Evolutionary conservation across 2,888 invertebrate species (phyloP), one percentile per base, ranked within the genome.

Genomic region (Tetramorium bicarinatum): DNA sequence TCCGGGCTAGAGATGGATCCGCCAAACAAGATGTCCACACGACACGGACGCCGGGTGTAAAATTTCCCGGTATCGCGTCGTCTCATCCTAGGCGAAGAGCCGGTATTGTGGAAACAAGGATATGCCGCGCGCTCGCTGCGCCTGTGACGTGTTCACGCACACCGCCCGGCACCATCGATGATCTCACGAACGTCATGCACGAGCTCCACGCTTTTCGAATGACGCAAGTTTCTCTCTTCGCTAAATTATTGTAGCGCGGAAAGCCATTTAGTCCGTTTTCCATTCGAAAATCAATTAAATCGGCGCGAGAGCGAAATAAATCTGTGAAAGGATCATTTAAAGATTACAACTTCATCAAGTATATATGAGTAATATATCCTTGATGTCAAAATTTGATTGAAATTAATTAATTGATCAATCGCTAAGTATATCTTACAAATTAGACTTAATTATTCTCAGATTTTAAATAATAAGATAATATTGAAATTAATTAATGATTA

Each of bases 31-130:
- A 81, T 76, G 62, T 76, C 47, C 49, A 29, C n/a, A 38, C 29
- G 52, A 72, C 76, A 41, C 59, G 52, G 41, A 61, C 75, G 29
- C 61, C 18, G 62, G 62, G 81, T 75, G 75, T 81, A 81, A 81
- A 72, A 81, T 81, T 81, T 81, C 81, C 76, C 41, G 44, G 62
- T 75, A 62, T 64, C 75, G 62, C 52, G 52, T 41, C 54, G 44
- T 59, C 67, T 75, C 62, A 52, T 72, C 81, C 81, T 52, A n/a
- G 62, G 15, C 56, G 52, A 81, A 81, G 62, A 81, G 81, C 34
- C 61, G 44, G 29, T 79, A 72, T 79, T 79, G 79, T 79, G 59
- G 79, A 79, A 79, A 79, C 79, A 79, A 71, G 79, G 47, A 79
- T 71, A 59, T 59, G 34, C 34, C 34, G 56, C 47, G 71, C 44